Percentiles rank a stretch among this genome's conserved stretches.
Evolutionary conservation across 2,113 vertebrate genomes (phyloP).

Genomic region (Rissa tridactyla): DNA sequence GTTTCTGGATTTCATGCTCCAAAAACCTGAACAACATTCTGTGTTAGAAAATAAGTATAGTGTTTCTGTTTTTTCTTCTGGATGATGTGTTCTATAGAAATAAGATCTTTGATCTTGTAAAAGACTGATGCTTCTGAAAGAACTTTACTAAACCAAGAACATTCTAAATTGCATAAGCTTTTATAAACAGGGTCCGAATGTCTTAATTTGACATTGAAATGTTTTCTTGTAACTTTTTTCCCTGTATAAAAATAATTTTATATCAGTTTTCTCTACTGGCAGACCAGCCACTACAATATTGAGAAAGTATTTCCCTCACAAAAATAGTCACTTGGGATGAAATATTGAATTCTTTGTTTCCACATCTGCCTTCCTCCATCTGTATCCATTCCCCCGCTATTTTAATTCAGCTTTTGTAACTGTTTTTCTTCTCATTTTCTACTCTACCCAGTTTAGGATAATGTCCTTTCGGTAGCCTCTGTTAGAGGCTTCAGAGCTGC

Average conservation of each 20-base stretch:
- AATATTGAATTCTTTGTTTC: background rate
- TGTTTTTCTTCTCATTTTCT: background rate
- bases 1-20: background rate
- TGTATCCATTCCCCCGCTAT: background rate
- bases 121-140: background rate
- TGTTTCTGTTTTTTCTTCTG: background rate
- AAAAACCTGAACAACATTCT: background rate
- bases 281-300: background rate
- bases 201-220: background rate
- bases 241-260: background rate
- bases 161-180: background rate
- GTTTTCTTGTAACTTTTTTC: background rate
- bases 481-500: background rate
- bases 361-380: background rate
- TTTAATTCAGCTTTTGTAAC: background rate
- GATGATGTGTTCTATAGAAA: background rate
- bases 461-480: background rate
- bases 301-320: background rate
- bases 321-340: background rate
- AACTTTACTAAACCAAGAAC: background rate
- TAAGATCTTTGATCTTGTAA: background rate
- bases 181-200: background rate
- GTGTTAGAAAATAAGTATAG: background rate
- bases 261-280: background rate
- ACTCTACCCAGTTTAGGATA: background rate